Conservation (phyloP, 2,113 vertebrate species). For the Zapus hudsonius region DNA sequence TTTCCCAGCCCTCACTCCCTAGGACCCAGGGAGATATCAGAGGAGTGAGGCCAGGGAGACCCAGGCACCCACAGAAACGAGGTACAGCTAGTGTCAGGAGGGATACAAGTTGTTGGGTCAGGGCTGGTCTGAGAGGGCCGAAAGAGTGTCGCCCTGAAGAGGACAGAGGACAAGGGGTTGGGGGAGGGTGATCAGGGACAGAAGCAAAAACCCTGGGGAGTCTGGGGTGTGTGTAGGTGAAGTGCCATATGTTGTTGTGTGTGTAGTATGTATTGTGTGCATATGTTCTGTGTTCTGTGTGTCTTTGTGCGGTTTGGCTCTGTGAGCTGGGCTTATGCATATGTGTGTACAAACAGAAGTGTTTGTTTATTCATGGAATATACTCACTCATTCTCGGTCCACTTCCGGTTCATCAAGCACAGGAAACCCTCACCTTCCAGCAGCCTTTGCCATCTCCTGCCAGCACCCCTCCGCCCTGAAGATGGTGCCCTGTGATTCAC, state of each 20-base stretch:
- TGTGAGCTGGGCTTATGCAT: not conserved
- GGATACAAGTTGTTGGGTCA: rapidly evolving
- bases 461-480: rapidly evolving
- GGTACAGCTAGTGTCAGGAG: too few relatives aligned
- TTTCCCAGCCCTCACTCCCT: not conserved
- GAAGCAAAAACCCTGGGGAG: not conserved
- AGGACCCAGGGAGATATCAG: rapidly evolving
- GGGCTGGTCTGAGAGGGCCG: too few relatives aligned
- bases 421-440: rapidly evolving
- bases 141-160: rapidly evolving
- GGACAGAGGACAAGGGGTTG: rapidly evolving
- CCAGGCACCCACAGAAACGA: not conserved
- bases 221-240: too few relatives aligned
- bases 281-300: not conserved
- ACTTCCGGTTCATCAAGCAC: rapidly evolving
- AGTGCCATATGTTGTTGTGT: too few relatives aligned
- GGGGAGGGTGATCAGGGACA: too few relatives aligned
- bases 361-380: too few relatives aligned
- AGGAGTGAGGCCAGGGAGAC: not conserved
- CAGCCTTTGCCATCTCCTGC: not conserved
- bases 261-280: not conserved
- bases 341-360: too few relatives aligned
- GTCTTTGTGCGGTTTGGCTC: rapidly evolving
- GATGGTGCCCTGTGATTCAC: not conserved
- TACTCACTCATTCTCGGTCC: not conserved